These are phyloP conservation scores for Drosophila borealis DNA, from an alignment of 2,888 invertebrate genomes.

Conservation along the genomic window DNA sequence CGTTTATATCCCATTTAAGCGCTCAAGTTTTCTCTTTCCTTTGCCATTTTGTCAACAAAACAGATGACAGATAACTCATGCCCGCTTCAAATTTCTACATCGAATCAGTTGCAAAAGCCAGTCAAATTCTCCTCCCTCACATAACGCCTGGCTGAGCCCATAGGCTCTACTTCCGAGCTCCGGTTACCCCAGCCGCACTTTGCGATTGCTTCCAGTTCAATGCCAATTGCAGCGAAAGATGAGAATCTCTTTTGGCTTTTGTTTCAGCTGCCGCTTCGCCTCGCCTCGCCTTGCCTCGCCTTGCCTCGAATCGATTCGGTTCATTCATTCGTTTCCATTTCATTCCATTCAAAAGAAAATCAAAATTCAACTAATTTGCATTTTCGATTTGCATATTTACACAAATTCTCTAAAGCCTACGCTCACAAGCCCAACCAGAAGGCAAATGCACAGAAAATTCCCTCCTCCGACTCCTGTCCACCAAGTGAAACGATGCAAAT, in stretches of 20 bases:
- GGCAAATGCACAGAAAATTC: slow-evolving; percentile 33
- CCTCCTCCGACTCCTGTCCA: neutral
- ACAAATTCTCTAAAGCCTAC: slow-evolving; percentile 61
- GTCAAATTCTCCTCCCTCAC: neutral
- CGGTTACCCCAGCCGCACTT: neutral
- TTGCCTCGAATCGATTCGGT: slow-evolving; percentile 9
- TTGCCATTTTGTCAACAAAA: neutral
- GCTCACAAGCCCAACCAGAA: slow-evolving; percentile 18
- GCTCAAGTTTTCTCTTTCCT: too few relatives aligned
- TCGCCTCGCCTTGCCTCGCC: neutral
- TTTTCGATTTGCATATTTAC: slow-evolving; percentile 78
- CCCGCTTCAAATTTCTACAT: neutral
- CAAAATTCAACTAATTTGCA: slow-evolving; percentile 79
- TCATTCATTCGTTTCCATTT: slow-evolving; percentile 43
- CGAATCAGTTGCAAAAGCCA: neutral
- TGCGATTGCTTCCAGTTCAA: slow-evolving; percentile 51
- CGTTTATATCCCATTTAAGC: too few relatives aligned
- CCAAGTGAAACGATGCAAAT: slow-evolving; percentile 54
- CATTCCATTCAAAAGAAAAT: slow-evolving; percentile 68
- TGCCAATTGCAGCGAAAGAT: slow-evolving; percentile 40
- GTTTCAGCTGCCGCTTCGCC: slow-evolving; percentile 25
- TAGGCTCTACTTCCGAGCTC: slow-evolving; percentile 8
- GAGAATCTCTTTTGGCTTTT: slow-evolving; percentile 46
- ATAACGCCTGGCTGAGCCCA: slow-evolving; percentile 6
- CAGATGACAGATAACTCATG: slow-evolving; percentile 38